phyloP scores from a whole-genome alignment of 2,888 invertebrate species.

The Erynnis tages region DNA sequence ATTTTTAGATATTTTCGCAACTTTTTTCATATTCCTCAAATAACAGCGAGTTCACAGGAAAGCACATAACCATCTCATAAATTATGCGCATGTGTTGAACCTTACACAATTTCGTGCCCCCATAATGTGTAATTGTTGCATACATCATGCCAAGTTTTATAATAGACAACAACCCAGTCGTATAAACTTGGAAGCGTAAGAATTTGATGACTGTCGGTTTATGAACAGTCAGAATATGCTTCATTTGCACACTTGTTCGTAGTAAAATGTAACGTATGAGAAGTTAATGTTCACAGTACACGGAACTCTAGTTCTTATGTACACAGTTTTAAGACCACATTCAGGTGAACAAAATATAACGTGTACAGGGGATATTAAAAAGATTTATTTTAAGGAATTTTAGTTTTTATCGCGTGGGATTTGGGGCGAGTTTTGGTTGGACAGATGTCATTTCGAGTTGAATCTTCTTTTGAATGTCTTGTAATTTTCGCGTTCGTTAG shows the following conservation, averaged over 20 bases:
- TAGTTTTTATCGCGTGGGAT: neutral
- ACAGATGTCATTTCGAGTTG: constrained; percentile 14
- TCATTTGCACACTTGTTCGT: constrained; percentile 28
- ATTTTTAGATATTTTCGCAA: too few species aligned
- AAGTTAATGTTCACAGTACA: constrained; percentile 21
- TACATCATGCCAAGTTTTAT: neutral
- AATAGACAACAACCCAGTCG: neutral
- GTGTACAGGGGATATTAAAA: constrained; percentile 13
- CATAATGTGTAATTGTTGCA: too few species aligned
- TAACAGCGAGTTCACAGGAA: too few species aligned
- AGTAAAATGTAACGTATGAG: constrained; percentile 25
- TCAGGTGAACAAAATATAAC: constrained; percentile 1
- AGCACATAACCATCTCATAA: too few species aligned
- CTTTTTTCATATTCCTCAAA: too few species aligned
- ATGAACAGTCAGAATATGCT: constrained; percentile 21
- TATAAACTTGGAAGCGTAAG: constrained; percentile 9
- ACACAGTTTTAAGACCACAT: constrained; percentile 2
- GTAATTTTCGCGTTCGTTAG: constrained; percentile 27
- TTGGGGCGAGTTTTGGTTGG: constrained; percentile 5
- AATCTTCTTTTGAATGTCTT: constrained; percentile 20
- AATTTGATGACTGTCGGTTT: constrained; percentile 18
- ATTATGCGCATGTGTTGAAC: too few species aligned
- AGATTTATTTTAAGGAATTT: constrained; percentile 3
- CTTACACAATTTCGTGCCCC: too few species aligned
- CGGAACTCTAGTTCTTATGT: constrained; percentile 2